Evolutionary conservation across 2,797 vertebrate genomes (phyloP).

Genomic region (Acanthis flammea): DNA sequence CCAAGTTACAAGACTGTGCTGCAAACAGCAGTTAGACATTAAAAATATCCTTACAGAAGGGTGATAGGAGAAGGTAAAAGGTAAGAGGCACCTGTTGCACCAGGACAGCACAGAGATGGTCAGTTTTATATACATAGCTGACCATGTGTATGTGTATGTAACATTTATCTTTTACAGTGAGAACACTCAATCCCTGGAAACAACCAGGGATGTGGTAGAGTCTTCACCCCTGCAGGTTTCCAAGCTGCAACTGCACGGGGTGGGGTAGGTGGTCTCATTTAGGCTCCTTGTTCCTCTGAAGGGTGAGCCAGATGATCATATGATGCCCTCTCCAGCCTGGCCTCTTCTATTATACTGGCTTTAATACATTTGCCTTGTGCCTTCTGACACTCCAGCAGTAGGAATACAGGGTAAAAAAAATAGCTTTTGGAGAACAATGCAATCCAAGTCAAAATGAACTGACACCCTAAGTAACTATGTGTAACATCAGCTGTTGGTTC

Average conservation of each 20-base stretch:
- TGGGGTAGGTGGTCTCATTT: not conserved
- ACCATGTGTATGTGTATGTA: fast-evolving
- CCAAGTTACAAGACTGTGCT: not conserved
- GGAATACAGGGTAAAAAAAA: not conserved
- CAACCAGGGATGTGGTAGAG: fast-evolving
- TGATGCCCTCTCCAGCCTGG: not conserved
- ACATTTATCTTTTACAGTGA: not conserved
- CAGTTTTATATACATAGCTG: not conserved
- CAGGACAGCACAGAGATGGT: not conserved
- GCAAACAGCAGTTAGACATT: not conserved
- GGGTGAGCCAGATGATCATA: not conserved
- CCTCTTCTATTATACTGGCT: not conserved
- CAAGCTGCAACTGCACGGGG: not conserved
- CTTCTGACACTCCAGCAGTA: not conserved
- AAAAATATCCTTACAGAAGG: not conserved
- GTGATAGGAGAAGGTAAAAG: not conserved
- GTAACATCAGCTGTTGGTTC: not conserved
- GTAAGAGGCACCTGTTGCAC: not conserved
- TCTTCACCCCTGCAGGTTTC: not conserved
- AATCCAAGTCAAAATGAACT: not conserved
- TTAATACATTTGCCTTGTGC: not conserved
- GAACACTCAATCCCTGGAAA: not conserved
- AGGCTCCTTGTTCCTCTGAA: not conserved
- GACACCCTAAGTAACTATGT: not conserved
- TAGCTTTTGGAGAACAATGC: not conserved